A percentile compares a stretch with the other conserved stretches of the same genome.
Conservation (phyloP, 2,113 vertebrate genomes). For the Alligator mississippiensis region DNA sequence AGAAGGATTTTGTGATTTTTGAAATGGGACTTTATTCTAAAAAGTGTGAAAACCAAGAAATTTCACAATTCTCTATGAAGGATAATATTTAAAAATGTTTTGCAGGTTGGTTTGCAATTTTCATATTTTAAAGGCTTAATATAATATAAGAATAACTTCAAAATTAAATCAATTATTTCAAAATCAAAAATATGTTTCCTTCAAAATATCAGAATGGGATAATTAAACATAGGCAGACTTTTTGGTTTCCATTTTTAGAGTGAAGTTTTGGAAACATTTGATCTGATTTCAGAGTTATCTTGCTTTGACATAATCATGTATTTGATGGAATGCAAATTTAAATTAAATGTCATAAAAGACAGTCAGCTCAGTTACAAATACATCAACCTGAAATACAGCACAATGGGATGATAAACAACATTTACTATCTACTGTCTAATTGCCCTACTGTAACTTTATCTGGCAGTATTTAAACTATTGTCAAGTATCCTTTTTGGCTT, state of each 20-base stretch:
- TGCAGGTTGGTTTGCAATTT: background rate
- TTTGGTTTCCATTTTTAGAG: conserved; percentile 30
- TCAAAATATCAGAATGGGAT: conserved; percentile 12
- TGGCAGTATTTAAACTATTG: background rate
- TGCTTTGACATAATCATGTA: conserved; percentile 11
- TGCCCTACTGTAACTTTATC: background rate
- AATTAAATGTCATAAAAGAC: conserved; percentile 49
- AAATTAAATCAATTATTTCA: conserved; percentile 6
- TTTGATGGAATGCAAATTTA: background rate
- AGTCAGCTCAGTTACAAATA: conserved; percentile 47
- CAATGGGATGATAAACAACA: background rate
- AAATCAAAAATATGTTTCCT: background rate
- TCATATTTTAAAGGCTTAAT: background rate
- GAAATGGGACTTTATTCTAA: background rate
- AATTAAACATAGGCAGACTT: conserved; percentile 52
- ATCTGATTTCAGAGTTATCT: conserved; percentile 31
- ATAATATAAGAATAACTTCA: background rate
- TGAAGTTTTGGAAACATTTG: conserved; percentile 10
- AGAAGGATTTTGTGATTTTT: background rate
- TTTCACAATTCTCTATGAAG: background rate
- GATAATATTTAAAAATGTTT: background rate
- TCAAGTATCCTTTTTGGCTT: background rate
- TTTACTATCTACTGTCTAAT: background rate
- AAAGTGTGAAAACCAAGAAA: background rate
- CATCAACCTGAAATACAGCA: conserved; percentile 31